Evolutionary conservation across 2,888 invertebrate species (phyloP).

Genomic region (Ecliptopera silaceata): DNA sequence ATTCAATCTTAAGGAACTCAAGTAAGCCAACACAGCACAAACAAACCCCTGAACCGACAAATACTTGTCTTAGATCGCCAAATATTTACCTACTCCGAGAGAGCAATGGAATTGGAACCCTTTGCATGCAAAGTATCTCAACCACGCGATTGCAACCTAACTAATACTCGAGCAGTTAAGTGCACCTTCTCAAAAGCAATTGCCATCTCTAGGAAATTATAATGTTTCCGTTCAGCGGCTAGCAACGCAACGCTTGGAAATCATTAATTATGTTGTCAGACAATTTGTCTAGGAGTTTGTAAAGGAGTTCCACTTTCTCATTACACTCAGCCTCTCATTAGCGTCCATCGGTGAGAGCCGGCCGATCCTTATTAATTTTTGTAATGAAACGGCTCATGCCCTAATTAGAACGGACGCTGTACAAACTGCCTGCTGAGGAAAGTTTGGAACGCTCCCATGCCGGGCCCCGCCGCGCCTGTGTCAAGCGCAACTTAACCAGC

Average conservation of each 20-base stretch:
- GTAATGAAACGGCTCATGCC: conserved; percentile 55
- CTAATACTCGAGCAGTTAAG: conserved; percentile 15
- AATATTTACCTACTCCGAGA: conserved; percentile 27
- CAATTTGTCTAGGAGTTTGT: conserved; percentile 47
- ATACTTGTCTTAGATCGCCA: conserved; percentile 33
- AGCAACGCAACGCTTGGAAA: conserved; percentile 19
- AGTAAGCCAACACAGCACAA: conserved; percentile 30
- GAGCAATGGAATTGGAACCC: conserved; percentile 29
- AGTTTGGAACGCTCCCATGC: conserved; percentile 65
- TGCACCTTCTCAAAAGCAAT: conserved; percentile 22
- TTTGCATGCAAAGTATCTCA: conserved; percentile 32
- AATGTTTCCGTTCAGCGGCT: conserved; percentile 15
- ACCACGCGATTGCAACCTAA: conserved; percentile 19
- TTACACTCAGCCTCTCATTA: conserved; percentile 46
- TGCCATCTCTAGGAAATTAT: conserved; percentile 14
- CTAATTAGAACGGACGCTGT: conserved; percentile 56
- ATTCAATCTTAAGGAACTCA: conserved; percentile 29
- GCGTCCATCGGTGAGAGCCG: conserved; percentile 40
- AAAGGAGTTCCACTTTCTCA: conserved; percentile 44
- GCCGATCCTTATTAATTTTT: conserved; percentile 64
- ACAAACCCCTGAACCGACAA: conserved; percentile 34
- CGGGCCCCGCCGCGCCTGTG: conserved; percentile 56
- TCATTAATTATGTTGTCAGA: conserved; percentile 37
- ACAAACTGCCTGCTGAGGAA: conserved; percentile 58
- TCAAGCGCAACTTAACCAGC: conserved; percentile 59